phyloP scores from a whole-genome alignment of 2,797 vertebrate species.

The Danio choprae region DNA sequence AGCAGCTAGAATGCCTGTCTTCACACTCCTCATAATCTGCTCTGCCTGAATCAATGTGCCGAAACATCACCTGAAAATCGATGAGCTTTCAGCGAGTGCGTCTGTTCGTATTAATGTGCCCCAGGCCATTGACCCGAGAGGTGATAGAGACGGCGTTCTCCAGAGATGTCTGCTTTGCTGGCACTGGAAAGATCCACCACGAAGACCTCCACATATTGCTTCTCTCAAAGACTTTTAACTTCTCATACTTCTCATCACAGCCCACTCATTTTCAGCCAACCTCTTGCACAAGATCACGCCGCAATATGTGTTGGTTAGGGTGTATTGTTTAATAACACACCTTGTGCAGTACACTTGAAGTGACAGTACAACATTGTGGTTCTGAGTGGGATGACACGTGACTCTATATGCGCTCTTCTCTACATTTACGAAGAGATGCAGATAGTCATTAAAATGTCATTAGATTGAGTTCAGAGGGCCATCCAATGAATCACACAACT shows the following conservation, averaged over 20 bases:
- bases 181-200: slow-evolving; percentile 23
- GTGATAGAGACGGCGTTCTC: slow-evolving; percentile 33
- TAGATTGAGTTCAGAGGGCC: slow-evolving; percentile 43
- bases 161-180: slow-evolving; percentile 30
- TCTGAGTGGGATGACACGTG: background rate
- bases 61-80: slow-evolving; percentile 63
- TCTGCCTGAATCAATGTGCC: slow-evolving; percentile 57
- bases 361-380: slow-evolving; percentile 9
- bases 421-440: slow-evolving; percentile 13
- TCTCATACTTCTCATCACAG: background rate
- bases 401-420: background rate
- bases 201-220: slow-evolving; percentile 31
- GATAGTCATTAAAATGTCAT: slow-evolving; percentile 54
- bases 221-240: background rate
- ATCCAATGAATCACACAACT: slow-evolving; percentile 32
- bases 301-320: background rate
- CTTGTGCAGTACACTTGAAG: background rate
- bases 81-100: slow-evolving; percentile 47
- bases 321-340: slow-evolving; percentile 10
- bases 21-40: slow-evolving; percentile 34
- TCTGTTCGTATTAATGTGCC: slow-evolving; percentile 42
- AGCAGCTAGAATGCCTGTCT: background rate
- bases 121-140: slow-evolving; percentile 49
- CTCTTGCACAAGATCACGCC: background rate
- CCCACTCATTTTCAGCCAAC: slow-evolving; percentile 6